Evolutionary conservation across 2,113 vertebrate genomes (phyloP).

Genomic region (Noturus placidus): DNA sequence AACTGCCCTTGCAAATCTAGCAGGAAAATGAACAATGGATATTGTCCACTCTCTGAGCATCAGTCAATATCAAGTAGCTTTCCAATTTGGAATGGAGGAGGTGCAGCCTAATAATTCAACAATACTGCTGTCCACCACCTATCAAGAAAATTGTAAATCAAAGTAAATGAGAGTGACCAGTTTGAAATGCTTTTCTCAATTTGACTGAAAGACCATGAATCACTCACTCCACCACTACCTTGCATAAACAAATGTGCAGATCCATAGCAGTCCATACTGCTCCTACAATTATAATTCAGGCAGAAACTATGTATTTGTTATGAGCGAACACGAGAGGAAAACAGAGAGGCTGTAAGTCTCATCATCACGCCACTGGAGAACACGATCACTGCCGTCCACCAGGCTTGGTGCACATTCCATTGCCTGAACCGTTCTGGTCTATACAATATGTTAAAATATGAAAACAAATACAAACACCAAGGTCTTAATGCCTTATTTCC

Average conservation of each 20-base stretch:
- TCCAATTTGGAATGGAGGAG: constrained; percentile 16
- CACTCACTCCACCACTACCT: constrained; percentile 46
- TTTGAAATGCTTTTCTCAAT: constrained; percentile 34
- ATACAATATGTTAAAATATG: not conserved
- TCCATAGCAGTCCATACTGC: not conserved
- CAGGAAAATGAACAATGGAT: not conserved
- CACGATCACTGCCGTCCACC: not conserved
- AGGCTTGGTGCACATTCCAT: not conserved
- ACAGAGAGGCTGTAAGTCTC: not conserved
- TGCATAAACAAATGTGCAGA: constrained; percentile 24
- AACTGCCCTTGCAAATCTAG: not conserved
- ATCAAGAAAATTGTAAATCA: constrained; percentile 45
- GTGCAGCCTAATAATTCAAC: constrained; percentile 27
- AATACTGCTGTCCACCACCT: constrained; percentile 16
- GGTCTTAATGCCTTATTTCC: not conserved
- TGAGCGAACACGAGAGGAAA: not conserved
- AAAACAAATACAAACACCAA: not conserved
- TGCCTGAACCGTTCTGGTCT: not conserved
- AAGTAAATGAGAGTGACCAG: constrained; percentile 31
- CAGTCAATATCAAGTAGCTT: constrained; percentile 33
- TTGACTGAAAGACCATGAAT: constrained; percentile 29
- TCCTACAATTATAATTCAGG: not conserved
- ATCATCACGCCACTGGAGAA: not conserved
- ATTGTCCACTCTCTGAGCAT: not conserved
- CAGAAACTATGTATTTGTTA: not conserved